These are phyloP conservation scores for Ormyrus pomaceus DNA, from an alignment of 2,888 invertebrate genomes.

Conservation along the genomic window DNA sequence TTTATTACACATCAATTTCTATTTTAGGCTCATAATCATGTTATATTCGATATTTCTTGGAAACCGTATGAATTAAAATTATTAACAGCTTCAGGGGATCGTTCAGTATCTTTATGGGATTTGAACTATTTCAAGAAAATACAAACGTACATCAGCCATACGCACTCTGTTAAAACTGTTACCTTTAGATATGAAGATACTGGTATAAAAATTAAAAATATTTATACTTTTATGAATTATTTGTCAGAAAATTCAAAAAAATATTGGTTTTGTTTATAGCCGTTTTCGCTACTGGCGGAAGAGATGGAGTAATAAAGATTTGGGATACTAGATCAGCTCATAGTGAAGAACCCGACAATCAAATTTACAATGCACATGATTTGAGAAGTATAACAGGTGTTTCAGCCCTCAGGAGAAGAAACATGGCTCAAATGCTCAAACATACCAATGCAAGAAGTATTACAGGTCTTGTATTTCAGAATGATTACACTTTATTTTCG, in stretches of 20 bases:
- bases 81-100: conserved; percentile 91
- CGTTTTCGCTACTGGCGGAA: conserved; percentile 91
- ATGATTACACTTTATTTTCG: conserved; percentile 86
- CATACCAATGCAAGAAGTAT: conserved; percentile 79
- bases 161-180: conserved; percentile 89
- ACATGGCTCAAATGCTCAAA: conserved; percentile 57
- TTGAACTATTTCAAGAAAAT: conserved; percentile 77
- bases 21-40: conserved; percentile 84
- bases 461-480: conserved; percentile 90
- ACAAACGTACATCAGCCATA: conserved; percentile 85
- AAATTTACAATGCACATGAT: conserved; percentile 83
- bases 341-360: conserved; percentile 81
- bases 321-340: conserved; percentile 86
- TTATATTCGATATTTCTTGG: conserved; percentile 94
- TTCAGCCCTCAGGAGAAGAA: conserved; percentile 65
- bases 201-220: conserved; percentile 67
- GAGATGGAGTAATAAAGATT: conserved; percentile 90
- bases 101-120: conserved; percentile 89
- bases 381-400: conserved; percentile 69
- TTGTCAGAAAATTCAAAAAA: conserved; percentile 1
- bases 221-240: not conserved
- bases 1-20: no score
- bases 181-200: conserved; percentile 83
- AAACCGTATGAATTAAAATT: conserved; percentile 85
- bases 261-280: conserved; percentile 73